Evolutionary conservation across 2,888 invertebrate species (phyloP).

Genomic region (Camponotus fellah): DNA sequence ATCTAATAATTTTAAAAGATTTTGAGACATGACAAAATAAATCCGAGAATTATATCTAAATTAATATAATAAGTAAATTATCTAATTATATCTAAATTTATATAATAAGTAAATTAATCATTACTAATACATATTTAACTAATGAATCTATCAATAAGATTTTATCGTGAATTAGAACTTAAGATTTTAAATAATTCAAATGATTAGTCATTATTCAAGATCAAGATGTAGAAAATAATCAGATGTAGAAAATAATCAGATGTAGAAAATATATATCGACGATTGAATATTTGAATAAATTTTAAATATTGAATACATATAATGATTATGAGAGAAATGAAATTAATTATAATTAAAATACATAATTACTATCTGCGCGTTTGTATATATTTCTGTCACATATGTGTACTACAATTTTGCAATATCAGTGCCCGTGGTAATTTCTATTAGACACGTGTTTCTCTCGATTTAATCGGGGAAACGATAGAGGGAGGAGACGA

Average conservation of each 20-base stretch:
- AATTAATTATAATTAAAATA: not conserved
- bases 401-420: constrained; percentile 1
- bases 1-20: not conserved
- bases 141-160: not conserved
- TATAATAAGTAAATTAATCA: not conserved
- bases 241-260: too few species aligned
- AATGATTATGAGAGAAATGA: not conserved
- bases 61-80: not conserved
- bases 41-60: not conserved
- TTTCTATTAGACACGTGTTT: constrained; percentile 30
- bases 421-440: not conserved
- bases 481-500: not conserved
- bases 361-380: not conserved
- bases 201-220: not conserved
- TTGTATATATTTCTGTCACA: not conserved
- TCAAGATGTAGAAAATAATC: not conserved
- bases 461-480: constrained; percentile 40
- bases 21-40: not conserved
- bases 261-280: not conserved
- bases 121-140: not conserved
- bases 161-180: not conserved
- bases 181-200: not conserved
- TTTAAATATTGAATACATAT: not conserved
- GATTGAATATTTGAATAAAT: not conserved
- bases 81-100: not conserved